Evolutionary conservation across 1,140 invertebrate species (phyloP).

Genomic region (Hycleus phaleratus): DNA sequence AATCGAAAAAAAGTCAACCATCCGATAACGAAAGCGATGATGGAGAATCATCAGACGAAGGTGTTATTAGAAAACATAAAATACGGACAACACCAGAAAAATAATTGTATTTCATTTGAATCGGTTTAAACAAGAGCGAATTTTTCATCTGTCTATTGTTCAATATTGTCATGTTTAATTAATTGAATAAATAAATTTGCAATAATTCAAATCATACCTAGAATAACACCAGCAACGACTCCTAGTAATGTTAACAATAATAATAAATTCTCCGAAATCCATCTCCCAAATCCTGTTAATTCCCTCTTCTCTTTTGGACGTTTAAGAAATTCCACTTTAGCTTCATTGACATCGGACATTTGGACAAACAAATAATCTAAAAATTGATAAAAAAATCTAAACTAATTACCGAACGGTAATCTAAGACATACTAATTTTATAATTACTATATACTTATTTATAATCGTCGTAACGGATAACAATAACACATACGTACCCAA

Average conservation of each 20-base stretch:
- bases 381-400: slow-evolving; percentile 36
- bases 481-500: no score
- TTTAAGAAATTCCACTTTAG: slow-evolving; percentile 50
- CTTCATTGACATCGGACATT: slow-evolving; percentile 50
- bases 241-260: slow-evolving; percentile 69
- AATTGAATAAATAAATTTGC: background rate
- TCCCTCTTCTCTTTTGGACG: slow-evolving; percentile 46
- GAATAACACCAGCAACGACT: slow-evolving; percentile 61
- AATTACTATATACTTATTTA: background rate
- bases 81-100: no score
- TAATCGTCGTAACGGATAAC: no score
- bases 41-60: no score
- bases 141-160: no score
- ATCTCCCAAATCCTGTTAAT: slow-evolving; percentile 56
- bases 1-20: no score
- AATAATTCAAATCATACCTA: slow-evolving; percentile 50
- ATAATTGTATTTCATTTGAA: no score
- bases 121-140: no score
- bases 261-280: slow-evolving; percentile 67
- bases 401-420: slow-evolving; percentile 1
- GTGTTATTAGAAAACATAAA: no score
- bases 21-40: no score
- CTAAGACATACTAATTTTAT: background rate
- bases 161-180: background rate
- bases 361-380: slow-evolving; percentile 70